Evolutionary conservation across 2,888 invertebrate species (phyloP), one percentile per base, ranked within the genome.

Genomic region (Cenopis cana): DNA sequence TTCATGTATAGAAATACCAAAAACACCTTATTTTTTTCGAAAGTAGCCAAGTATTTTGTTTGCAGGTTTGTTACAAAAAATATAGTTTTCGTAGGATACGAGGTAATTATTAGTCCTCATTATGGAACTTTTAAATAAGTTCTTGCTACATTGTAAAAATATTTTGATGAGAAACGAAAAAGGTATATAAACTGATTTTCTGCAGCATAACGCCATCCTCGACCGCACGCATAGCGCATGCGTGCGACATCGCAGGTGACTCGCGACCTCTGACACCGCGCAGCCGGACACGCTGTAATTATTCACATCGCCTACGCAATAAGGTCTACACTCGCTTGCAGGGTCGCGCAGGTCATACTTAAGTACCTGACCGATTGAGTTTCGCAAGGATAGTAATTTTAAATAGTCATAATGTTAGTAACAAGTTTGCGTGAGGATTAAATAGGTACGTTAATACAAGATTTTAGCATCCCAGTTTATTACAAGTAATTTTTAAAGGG

Each of bases 151-250:
- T 2, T 33, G 33, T 46, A 46, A 41, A 46, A 1, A n/a, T n/a
- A n/a, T 0, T 46, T 46, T n/a, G n/a, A n/a, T 46, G 9, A 18
- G 9, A 55, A 20, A 29, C 12, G 4, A 46, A 24, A n/a, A 29
- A n/a, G 54, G 54, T 17, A 52, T 38, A 20, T n/a, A 57, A 68
- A 59, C 52, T 68, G 5, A 14, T n/a, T 57, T 12, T 1, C 49
- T 61, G 18, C 12, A 41, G 71, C 65, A 64, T 54, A 61, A 38
- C 60, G 46, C 41, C 55, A 17, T 67, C 68, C 70, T 12, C 20
- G 73, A 71, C 73, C 73, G 71, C 73, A 74, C 73, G 68, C 73
- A 67, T 61, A 55, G 71, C 67, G 65, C 59, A 65, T 70, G 70
- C 70, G 62, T 69, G 65, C 69, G 65, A 71, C 66, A 66, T 60